Evolutionary conservation across 2,113 vertebrate genomes (phyloP).

Genomic region (Zapus hudsonius): DNA sequence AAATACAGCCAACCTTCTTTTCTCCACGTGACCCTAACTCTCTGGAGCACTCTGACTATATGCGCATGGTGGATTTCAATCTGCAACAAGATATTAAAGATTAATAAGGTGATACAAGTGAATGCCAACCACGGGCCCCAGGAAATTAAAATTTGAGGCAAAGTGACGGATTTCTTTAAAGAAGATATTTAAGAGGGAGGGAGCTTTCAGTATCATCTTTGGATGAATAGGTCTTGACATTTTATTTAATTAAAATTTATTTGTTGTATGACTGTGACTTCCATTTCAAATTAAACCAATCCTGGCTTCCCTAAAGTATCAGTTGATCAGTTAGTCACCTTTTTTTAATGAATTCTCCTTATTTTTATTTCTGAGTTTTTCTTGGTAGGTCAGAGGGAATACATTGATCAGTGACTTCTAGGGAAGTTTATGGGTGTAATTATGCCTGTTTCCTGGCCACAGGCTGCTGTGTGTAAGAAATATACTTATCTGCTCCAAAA

Average conservation of each 20-base stretch:
- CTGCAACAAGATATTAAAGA: constrained; percentile 5
- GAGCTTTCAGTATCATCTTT: not conserved
- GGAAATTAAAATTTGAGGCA: constrained; percentile 23
- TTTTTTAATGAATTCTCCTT: not conserved
- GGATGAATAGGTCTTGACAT: not conserved
- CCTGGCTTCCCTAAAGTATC: not conserved
- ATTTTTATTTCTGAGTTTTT: not conserved
- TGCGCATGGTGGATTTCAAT: constrained; percentile 1
- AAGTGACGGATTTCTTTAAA: not conserved
- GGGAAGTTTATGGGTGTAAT: not conserved
- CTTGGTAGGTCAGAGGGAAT: not conserved
- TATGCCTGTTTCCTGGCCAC: not conserved
- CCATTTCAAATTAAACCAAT: constrained; percentile 13
- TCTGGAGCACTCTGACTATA: not conserved
- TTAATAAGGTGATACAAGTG: constrained; percentile 40
- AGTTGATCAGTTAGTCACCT: not conserved
- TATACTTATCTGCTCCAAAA: not conserved
- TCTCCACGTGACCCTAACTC: not conserved
- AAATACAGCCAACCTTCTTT: not conserved
- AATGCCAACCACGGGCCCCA: constrained; percentile 1
- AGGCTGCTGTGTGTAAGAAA: not conserved
- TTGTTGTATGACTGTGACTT: not conserved
- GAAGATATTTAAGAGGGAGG: not conserved
- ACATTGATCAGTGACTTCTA: not conserved
- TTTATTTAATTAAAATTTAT: constrained; percentile 39